Conservation (phyloP, 2,888 invertebrate genomes). For the Diaperis boleti region DNA sequence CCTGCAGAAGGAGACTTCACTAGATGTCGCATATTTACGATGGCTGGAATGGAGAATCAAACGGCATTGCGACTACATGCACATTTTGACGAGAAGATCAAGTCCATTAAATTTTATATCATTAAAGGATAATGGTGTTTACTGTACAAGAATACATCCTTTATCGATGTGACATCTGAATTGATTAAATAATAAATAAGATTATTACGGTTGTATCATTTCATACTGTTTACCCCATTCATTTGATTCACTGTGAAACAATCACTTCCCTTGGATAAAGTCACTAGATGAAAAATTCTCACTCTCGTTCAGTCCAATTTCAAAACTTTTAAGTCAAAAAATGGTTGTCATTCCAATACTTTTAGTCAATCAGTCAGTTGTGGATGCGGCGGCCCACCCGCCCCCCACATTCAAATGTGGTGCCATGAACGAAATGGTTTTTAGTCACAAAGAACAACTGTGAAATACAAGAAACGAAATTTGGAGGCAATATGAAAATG, state of each 20-base stretch:
- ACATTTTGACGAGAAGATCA: constrained; percentile 10
- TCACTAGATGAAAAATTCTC: too few relatives aligned
- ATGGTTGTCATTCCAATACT: too few relatives aligned
- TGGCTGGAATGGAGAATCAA: constrained; percentile 1
- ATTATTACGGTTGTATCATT: constrained; percentile 43
- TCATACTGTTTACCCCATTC: constrained; percentile 28
- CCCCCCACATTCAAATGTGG: too few relatives aligned
- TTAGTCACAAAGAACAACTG: too few relatives aligned
- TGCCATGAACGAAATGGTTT: too few relatives aligned
- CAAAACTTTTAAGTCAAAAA: too few relatives aligned
- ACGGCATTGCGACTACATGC: background rate
- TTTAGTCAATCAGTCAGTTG: too few relatives aligned
- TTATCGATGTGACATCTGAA: constrained; percentile 63
- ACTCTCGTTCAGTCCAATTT: too few relatives aligned
- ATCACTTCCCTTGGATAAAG: constrained; percentile 37
- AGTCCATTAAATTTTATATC: constrained; percentile 52
- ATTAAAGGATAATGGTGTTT: constrained; percentile 54
- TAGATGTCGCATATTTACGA: constrained; percentile 32
- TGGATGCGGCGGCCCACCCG: too few relatives aligned
- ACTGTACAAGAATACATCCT: constrained; percentile 60
- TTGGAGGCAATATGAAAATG: too few relatives aligned
- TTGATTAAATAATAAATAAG: constrained; percentile 61
- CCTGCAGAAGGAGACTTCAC: constrained; percentile 5
- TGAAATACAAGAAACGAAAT: too few relatives aligned
- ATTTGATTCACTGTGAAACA: constrained; percentile 13